Base-by-base conservation (phyloP, 2,888 invertebrate species). In the Leptinotarsa tumamoca region DNA sequence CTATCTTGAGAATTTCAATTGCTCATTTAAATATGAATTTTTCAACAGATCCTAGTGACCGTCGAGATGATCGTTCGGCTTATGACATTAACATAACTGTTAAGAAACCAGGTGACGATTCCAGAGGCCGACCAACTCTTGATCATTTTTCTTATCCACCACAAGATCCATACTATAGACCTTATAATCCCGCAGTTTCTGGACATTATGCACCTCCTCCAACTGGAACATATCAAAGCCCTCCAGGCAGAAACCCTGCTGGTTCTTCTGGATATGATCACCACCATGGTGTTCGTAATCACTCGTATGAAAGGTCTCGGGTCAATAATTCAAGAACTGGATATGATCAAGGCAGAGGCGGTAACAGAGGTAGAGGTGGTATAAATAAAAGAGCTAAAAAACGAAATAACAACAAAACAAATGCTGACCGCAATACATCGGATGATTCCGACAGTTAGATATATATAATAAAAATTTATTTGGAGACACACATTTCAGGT, bases 201-300 rank as follows among this genome's bases (percentile, higher is more conserved):
- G 52, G 15, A 7, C 54, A 68, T 23, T 27, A n/a, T 21, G 27
- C 17, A 15, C 33, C 33, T n/a, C 10, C 71, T 1, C 50, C 71
- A 13, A 3, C 27, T 13, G 52, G 14, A 5, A 23, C 52, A 10
- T 43, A 66, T 27, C 23, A 50, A 23, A 54, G 54, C 21, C 66
- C 33, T 21, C 61, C 71, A n/a, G 17, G 33, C 5, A 15, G 27
- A n/a, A 13, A 27, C 13, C 27, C 54, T 5, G 33, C 58, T 5
- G 21, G 49, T 27, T 23, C 43, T 21, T 23, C 56, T 21, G 18
- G 61, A 4, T 72, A 67, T 50, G 54, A 67, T 66, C 49, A 72
- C 14, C 73, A 69, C 13, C 73, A 68, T 18, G 73, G 68, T 7
- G 73, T 73, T n/a, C 68, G 43, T 33, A 51, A 73, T 5, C 58